These are phyloP conservation scores for Lasioglossum malachurum DNA, from an alignment of 2,888 invertebrate species.

Conservation along the genomic window DNA sequence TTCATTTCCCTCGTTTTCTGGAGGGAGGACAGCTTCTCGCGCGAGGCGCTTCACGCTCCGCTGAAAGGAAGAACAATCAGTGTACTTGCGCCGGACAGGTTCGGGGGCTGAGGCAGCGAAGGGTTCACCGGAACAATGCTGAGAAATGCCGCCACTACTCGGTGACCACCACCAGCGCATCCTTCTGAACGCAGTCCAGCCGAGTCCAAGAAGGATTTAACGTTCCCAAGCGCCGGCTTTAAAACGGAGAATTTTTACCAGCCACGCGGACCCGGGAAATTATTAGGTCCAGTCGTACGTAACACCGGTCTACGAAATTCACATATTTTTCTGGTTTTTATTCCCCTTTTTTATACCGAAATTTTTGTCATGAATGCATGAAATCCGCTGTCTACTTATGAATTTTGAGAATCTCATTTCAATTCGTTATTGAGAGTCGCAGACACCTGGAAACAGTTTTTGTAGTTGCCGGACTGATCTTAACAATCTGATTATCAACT, in stretches of 20 bases:
- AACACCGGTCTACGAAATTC: too few species aligned
- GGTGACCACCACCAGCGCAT: neutral
- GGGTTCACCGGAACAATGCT: neutral
- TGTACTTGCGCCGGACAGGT: conserved; percentile 21
- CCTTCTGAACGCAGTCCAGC: neutral
- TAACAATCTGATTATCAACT: too few species aligned
- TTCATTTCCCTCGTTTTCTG: conserved; percentile 37
- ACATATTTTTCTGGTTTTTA: too few species aligned
- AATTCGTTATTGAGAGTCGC: too few species aligned
- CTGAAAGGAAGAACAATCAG: conserved; percentile 54
- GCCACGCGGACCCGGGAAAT: neutral
- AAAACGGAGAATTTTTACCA: neutral
- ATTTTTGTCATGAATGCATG: too few species aligned
- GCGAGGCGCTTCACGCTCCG: conserved; percentile 16
- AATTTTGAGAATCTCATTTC: too few species aligned
- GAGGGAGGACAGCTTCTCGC: neutral
- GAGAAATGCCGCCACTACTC: neutral
- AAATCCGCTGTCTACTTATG: too few species aligned
- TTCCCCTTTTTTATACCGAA: too few species aligned
- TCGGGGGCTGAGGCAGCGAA: conserved; percentile 11
- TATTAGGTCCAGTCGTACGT: neutral
- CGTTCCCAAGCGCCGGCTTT: neutral
- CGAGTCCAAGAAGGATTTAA: neutral
- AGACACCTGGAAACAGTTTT: too few species aligned
- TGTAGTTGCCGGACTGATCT: too few species aligned